Conservation (phyloP, 2,113 vertebrate genomes). For the Siniperca chuatsi region DNA sequence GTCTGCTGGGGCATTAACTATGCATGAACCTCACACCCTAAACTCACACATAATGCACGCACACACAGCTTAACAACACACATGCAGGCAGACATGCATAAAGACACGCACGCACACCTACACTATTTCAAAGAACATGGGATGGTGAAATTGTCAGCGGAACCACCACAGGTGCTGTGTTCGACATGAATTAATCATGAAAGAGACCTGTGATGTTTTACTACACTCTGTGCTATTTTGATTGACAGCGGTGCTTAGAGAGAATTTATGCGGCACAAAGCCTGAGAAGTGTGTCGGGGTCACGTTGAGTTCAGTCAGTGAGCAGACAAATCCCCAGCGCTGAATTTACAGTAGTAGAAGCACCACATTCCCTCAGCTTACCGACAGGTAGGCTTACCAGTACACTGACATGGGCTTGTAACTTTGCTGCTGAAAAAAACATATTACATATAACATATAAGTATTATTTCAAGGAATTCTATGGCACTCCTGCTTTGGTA, state of each 20-base stretch:
- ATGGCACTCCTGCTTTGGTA: neutral
- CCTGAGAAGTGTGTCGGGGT: constrained; percentile 74
- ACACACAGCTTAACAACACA: constrained; percentile 43
- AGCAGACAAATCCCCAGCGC: constrained; percentile 54
- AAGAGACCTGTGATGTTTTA: constrained; percentile 80
- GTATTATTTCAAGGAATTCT: constrained; percentile 22
- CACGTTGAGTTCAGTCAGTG: constrained; percentile 72
- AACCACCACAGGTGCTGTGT: constrained; percentile 78
- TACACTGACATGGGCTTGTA: neutral
- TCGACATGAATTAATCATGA: constrained; percentile 83
- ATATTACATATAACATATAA: neutral
- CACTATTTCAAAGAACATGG: constrained; percentile 67
- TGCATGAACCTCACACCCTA: constrained; percentile 74
- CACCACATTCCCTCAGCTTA: constrained; percentile 25
- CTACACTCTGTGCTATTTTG: constrained; percentile 70
- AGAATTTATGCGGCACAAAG: constrained; percentile 73
- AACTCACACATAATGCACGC: constrained; percentile 50
- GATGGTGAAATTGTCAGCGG: constrained; percentile 71
- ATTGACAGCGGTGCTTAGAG: constrained; percentile 76
- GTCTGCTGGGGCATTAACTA: constrained; percentile 75
- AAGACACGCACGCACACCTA: constrained; percentile 25
- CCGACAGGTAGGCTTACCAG: constrained; percentile 32
- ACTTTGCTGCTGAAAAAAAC: constrained; percentile 6
- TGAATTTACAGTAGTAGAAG: constrained; percentile 45
- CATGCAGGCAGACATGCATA: constrained; percentile 28